Percentiles rank a stretch among this genome's conserved stretches.
Conservation (phyloP, 1,140 invertebrate genomes). For the Drosophila kepulauana region DNA sequence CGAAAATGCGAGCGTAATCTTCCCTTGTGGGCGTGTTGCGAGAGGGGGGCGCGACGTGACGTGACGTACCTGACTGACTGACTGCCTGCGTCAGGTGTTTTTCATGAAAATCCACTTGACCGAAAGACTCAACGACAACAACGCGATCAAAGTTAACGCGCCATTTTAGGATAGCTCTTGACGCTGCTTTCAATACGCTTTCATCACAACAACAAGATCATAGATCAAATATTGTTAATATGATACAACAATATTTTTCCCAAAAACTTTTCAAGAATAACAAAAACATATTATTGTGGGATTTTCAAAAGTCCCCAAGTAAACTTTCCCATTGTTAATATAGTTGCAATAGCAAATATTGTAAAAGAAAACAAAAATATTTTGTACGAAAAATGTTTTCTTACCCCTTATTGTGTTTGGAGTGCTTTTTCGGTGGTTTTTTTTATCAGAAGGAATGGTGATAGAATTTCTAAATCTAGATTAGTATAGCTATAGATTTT, state of each 20-base stretch:
- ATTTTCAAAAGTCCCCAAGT: too few species aligned
- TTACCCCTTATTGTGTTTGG: too few species aligned
- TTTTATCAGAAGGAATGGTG: too few species aligned
- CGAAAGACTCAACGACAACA: not conserved
- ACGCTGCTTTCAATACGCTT: not conserved
- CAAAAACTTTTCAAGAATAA: too few species aligned
- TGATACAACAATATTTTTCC: not conserved
- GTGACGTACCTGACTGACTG: not conserved
- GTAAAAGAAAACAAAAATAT: too few species aligned
- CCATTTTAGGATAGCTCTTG: not conserved
- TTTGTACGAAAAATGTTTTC: too few species aligned
- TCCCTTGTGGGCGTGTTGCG: not conserved
- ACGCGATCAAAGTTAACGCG: not conserved
- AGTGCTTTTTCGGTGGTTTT: too few species aligned
- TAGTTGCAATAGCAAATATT: too few species aligned
- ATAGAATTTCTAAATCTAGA: too few species aligned
- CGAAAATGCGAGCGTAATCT: not conserved
- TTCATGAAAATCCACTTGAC: constrained; percentile 13
- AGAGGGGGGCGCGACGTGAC: not conserved
- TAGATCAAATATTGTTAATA: not conserved
- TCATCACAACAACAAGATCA: not conserved
- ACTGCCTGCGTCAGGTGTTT: constrained; percentile 14
- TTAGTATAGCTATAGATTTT: too few species aligned
- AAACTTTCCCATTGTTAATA: too few species aligned
- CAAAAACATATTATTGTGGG: not conserved